Base-by-base conservation (phyloP, 2,113 vertebrate genomes). In the Hassar affinis region DNA sequence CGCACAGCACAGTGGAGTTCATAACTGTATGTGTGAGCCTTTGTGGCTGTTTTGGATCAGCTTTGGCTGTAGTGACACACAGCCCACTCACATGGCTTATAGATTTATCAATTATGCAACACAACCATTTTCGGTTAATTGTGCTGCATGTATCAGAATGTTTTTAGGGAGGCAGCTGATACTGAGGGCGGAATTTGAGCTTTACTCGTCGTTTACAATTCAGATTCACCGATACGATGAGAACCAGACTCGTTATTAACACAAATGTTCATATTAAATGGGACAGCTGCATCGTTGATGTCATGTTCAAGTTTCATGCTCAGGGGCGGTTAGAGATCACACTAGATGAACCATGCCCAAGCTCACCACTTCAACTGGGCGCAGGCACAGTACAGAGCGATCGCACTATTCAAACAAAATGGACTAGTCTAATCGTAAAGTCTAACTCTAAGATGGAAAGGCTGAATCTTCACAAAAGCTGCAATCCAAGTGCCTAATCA, bases 401-500 rank as follows among this genome's bases (percentile, higher is more conserved):
- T n/a, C n/a, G 6, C 6, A 42, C 38, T 42, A 42, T 2, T 42
- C 38, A 42, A 42, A 42, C 6, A 42, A 42, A 42, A 2, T 42
- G 38, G 38, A 42, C 38, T 42, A 2, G n/a, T n/a, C n/a, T n/a
- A n/a, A n/a, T n/a, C n/a, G n/a, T n/a, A n/a, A 6, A 82, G 79
- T 59, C 79, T 35, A 72, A 54, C 64, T 71, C 64, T 22, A 49
- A 68, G 81, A 33, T 80, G 84, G 54, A 79, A 86, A 88, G 89
- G 80, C 87, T 88, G 27, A 81, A 35, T 80, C 57, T 86, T 61
- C 79, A 79, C 85, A 88, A 85, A 79, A 85, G 82, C 86, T 88
- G 82, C 80, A 85, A 85, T 84, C 64, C 82, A 85, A 86, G 80
- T 86, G 88, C 61, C 78, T 88, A 90, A 92, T 93, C 89, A 89